Conservation (phyloP, 2,888 invertebrate genomes). For the Microctonus brassicae region DNA sequence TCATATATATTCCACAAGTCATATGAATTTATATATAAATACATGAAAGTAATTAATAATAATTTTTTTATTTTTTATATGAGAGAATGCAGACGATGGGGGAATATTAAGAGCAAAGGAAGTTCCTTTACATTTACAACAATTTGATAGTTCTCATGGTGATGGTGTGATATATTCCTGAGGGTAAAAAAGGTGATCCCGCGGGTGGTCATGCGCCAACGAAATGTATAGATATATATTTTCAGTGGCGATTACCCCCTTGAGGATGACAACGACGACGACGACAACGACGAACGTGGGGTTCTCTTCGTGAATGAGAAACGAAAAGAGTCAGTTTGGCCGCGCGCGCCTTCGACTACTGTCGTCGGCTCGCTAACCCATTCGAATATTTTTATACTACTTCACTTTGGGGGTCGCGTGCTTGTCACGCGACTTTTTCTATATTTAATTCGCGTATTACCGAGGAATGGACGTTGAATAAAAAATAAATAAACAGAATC, state of each 20-base stretch:
- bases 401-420: not conserved
- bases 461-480: not conserved
- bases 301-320: slow-evolving; percentile 38
- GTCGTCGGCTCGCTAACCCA: slow-evolving; percentile 39
- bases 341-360: slow-evolving; percentile 62
- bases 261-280: slow-evolving; percentile 29
- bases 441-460: not conserved
- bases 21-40: too few species aligned
- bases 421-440: not conserved
- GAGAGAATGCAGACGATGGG: not conserved
- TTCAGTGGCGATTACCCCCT: slow-evolving; percentile 33
- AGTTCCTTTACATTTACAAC: not conserved
- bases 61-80: not conserved
- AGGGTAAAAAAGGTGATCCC: slow-evolving; percentile 20
- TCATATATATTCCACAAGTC: too few species aligned
- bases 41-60: too few species aligned
- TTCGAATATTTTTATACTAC: not conserved
- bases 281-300: slow-evolving; percentile 24
- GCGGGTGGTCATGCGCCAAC: slow-evolving; percentile 43
- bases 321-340: slow-evolving; percentile 59
- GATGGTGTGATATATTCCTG: not conserved
- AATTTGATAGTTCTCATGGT: not conserved
- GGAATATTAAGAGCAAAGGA: not conserved
- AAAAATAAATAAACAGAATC: not conserved
- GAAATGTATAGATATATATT: slow-evolving; percentile 4